Evolutionary conservation across 1,140 invertebrate genomes (phyloP).

Genomic region (Drosophila setifemur): DNA sequence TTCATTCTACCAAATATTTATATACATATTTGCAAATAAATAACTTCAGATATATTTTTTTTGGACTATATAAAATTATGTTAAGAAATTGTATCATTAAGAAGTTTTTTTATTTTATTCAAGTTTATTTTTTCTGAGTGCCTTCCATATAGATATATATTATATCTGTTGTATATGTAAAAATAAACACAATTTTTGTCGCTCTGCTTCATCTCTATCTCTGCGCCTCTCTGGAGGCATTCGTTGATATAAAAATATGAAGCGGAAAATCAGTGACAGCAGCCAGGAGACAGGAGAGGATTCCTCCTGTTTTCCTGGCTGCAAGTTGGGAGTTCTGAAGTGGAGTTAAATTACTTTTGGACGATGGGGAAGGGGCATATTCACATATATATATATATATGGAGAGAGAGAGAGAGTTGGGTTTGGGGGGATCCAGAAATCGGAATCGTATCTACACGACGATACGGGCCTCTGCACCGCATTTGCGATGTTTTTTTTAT

Average conservation of each 20-base stretch:
- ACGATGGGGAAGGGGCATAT: too few relatives aligned
- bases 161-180: constrained; percentile 53
- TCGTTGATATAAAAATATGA: constrained; percentile 69
- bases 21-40: too few relatives aligned
- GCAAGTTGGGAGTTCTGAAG: constrained; percentile 67
- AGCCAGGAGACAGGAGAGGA: constrained; percentile 51
- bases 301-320: constrained; percentile 32
- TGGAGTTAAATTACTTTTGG: constrained; percentile 78
- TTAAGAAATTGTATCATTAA: too few relatives aligned
- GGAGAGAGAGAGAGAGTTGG: background rate
- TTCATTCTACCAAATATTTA: too few relatives aligned
- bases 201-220: constrained; percentile 43
- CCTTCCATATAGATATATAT: too few relatives aligned
- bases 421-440: background rate
- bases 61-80: too few relatives aligned
- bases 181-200: constrained; percentile 74
- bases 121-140: too few relatives aligned
- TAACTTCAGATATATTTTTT: too few relatives aligned
- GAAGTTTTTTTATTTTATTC: too few relatives aligned
- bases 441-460: constrained; percentile 25
- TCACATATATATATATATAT: too few relatives aligned
- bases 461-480: constrained; percentile 22
- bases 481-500: too few relatives aligned
- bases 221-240: constrained; percentile 45
- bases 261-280: constrained; percentile 78